These are phyloP conservation scores for Sclerurus mexicanus DNA, from an alignment of 2,113 vertebrate species.

Conservation along the genomic window DNA sequence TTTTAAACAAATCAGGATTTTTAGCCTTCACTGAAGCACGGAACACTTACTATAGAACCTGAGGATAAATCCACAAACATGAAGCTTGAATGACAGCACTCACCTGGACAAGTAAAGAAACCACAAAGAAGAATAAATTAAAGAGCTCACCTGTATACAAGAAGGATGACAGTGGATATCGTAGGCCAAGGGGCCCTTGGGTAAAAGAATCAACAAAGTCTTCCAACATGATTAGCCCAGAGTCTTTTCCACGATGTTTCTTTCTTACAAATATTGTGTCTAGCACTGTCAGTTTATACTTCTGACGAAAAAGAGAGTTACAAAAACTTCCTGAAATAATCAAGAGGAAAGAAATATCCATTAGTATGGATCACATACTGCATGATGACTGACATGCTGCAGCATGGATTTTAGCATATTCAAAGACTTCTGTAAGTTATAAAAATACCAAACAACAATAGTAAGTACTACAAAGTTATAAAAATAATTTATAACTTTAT, in stretches of 20 bases:
- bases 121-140: background rate
- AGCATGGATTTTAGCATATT: background rate
- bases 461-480: background rate
- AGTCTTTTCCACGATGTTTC: slow-evolving; percentile 72
- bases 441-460: background rate
- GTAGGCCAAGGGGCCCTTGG: slow-evolving; percentile 78
- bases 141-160: slow-evolving; percentile 78
- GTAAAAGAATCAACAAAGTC: slow-evolving; percentile 85
- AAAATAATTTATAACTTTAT: background rate
- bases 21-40: background rate
- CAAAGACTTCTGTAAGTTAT: background rate
- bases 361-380: background rate
- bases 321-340: slow-evolving; percentile 76
- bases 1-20: background rate
- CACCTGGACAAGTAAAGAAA: background rate
- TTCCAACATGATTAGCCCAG: slow-evolving; percentile 82
- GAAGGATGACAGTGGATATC: slow-evolving; percentile 79
- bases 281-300: slow-evolving; percentile 83
- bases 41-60: background rate
- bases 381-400: background rate
- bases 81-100: background rate
- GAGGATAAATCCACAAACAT: background rate
- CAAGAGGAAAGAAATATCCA: background rate
- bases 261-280: slow-evolving; percentile 89
- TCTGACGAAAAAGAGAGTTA: slow-evolving; percentile 17